Percentiles rank a stretch among this genome's conserved stretches.
phyloP scores from a whole-genome alignment of 2,113 vertebrate genomes.

The Xiphophorus hellerii region DNA sequence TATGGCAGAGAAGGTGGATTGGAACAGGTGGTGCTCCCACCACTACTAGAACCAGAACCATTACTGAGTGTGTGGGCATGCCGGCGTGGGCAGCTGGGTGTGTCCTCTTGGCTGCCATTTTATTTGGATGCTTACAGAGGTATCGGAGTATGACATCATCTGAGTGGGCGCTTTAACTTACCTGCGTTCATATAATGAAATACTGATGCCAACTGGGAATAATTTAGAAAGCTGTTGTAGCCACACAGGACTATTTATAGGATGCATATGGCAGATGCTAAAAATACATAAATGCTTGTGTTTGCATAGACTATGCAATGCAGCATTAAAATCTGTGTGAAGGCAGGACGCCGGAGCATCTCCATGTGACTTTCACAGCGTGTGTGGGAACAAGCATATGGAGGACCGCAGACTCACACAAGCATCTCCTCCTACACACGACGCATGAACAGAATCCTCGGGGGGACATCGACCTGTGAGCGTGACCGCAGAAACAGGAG shows the following conservation, averaged over 20 bases:
- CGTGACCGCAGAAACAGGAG: conserved; percentile 35
- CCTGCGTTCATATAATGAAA: background rate
- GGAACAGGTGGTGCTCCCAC: conserved; percentile 70
- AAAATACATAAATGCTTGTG: conserved; percentile 1
- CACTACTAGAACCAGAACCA: conserved; percentile 39
- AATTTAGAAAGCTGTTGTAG: background rate
- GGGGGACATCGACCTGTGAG: conserved; percentile 45
- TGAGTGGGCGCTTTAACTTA: background rate
- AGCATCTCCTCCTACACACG: conserved; percentile 16
- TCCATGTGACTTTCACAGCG: conserved; percentile 49
- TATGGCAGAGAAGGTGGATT: conserved; percentile 18
- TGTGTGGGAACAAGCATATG: conserved; percentile 68
- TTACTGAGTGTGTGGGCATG: conserved; percentile 20
- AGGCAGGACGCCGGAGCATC: conserved; percentile 21
- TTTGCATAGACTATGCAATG: background rate
- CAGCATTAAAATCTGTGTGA: conserved; percentile 24
- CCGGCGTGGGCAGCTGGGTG: conserved; percentile 25
- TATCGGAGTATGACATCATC: background rate
- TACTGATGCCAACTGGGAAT: background rate
- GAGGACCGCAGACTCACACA: conserved; percentile 38
- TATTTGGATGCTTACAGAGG: background rate
- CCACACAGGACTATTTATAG: conserved; percentile 22
- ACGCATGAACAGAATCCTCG: conserved; percentile 53
- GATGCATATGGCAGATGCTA: conserved; percentile 26
- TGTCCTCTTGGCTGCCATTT: conserved; percentile 41